Evolutionary conservation across 2,113 vertebrate genomes (phyloP), one percentile per base, ranked within the genome.

Genomic region (Crocuta crocuta): DNA sequence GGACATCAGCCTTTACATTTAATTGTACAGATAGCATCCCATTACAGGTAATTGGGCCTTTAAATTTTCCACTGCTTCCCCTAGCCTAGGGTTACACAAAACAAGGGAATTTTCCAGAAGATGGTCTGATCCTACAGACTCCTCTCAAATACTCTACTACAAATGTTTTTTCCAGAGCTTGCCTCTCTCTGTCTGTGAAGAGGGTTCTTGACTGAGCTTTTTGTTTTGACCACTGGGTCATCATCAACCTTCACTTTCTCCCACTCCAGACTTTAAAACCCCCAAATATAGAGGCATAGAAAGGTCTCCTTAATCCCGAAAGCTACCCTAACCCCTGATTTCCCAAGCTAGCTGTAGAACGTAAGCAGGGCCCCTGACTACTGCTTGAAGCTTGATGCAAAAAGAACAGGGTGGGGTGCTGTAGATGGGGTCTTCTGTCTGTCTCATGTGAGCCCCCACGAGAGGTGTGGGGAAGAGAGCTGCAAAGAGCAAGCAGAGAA

Each of bases 31-130:
- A 96, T 11, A 84, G 68, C 15, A 50, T 97, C 70, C 35, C 26
- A 50, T 94, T 91, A 79, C 91, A 91, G 76, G 81, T 82, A 90
- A 93, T 31, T 86, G 68, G 84, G 35, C 33, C 91, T 94, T 97
- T 87, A 70, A 6, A 78, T 71, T 96, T 96, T 97, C 96, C 94
- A 96, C n/a, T 39, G 21, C 43, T 89, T 87, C n/a, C 21, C 15
- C 39, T n/a, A 63, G 58, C 45, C 90, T 97, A 82, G 28, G 39
- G 53, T 94, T 96, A 97, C 92, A 96, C 80, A 74, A 12, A 97
- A 61, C 53, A 91, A 91, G 35, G 70, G 76, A 86, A 91, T 85
- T 95, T 97, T 97, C 88, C 96, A 92, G 94, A 96, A 95, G 80
- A 19, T 43, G 45, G 87, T 19, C 39, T 1, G 7, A 80, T 88